phyloP scores from a whole-genome alignment of 2,113 vertebrate species.

The Kobus ellipsiprymnus region DNA sequence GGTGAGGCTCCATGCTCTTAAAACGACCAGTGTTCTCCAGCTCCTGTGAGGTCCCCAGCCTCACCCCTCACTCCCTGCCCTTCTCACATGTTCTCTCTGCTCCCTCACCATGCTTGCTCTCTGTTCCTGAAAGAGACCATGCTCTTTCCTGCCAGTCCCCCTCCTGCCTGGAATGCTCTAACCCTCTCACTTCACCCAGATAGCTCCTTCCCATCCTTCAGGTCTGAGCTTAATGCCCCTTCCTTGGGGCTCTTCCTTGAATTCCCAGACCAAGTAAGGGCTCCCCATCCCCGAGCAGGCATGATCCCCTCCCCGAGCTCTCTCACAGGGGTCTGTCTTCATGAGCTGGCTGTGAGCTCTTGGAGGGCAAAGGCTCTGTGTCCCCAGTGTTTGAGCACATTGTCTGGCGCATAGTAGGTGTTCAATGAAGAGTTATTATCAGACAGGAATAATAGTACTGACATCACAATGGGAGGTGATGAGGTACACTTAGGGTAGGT shows the following conservation, averaged over 20 bases:
- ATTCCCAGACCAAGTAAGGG: not conserved
- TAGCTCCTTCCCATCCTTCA: not conserved
- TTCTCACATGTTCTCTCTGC: not conserved
- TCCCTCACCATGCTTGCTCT: not conserved
- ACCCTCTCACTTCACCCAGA: not conserved
- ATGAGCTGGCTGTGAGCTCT: not conserved
- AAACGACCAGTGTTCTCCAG: not conserved
- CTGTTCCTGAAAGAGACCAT: not conserved
- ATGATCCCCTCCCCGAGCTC: not conserved
- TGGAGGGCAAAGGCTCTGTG: not conserved
- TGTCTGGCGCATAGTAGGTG: not conserved
- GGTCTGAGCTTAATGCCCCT: not conserved
- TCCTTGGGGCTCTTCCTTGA: not conserved
- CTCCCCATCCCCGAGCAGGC: not conserved
- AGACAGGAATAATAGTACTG: not conserved
- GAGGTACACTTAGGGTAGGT: not conserved
- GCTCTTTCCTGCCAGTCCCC: not conserved
- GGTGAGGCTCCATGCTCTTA: not conserved
- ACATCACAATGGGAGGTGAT: not conserved
- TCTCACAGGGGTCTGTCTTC: not conserved
- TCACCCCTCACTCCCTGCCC: rapidly evolving
- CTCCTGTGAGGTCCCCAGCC: not conserved
- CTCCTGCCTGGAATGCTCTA: not conserved
- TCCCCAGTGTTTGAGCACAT: not conserved
- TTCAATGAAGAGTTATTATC: not conserved